Conservation (phyloP, 1,140 invertebrate species). For the Gonatopus flavifemur region DNA sequence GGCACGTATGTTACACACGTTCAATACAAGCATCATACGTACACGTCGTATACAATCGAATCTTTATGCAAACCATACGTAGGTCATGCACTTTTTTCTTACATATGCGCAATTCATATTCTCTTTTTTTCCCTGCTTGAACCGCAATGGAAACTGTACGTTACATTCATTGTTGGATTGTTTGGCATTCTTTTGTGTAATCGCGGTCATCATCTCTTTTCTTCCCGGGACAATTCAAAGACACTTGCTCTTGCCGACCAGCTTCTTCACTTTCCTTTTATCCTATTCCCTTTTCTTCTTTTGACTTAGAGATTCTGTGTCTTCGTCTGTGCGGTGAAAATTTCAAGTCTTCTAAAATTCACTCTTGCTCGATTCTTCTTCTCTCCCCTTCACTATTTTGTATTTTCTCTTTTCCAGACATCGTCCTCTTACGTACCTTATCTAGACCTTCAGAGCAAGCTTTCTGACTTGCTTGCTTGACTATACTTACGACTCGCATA, state of each 20-base stretch:
- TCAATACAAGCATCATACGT: too few species aligned
- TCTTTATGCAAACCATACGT: too few species aligned
- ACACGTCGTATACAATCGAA: too few species aligned
- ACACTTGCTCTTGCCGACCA: background rate
- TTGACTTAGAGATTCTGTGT: slow-evolving; percentile 11
- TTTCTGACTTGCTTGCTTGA: slow-evolving; percentile 9
- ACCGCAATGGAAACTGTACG: too few species aligned
- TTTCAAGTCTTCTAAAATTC: slow-evolving; percentile 12
- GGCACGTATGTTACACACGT: too few species aligned
- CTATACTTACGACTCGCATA: slow-evolving; percentile 11
- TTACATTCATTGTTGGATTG: slow-evolving; percentile 22
- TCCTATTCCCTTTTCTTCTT: slow-evolving; percentile 13
- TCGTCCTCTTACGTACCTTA: slow-evolving; percentile 9
- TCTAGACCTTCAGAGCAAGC: slow-evolving; percentile 2
- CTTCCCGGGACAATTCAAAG: background rate
- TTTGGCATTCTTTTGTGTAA: slow-evolving; percentile 34
- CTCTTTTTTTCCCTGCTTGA: too few species aligned
- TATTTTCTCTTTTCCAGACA: slow-evolving; percentile 3
- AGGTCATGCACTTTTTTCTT: too few species aligned
- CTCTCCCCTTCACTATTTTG: background rate
- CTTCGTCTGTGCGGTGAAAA: slow-evolving; percentile 11
- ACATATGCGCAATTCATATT: too few species aligned
- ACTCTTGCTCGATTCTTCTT: slow-evolving; percentile 1
- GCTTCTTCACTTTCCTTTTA: slow-evolving; percentile 10
- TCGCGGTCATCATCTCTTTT: slow-evolving; percentile 17